Base-by-base conservation (phyloP, 2,888 invertebrate species). In the Epinotia demarniana region DNA sequence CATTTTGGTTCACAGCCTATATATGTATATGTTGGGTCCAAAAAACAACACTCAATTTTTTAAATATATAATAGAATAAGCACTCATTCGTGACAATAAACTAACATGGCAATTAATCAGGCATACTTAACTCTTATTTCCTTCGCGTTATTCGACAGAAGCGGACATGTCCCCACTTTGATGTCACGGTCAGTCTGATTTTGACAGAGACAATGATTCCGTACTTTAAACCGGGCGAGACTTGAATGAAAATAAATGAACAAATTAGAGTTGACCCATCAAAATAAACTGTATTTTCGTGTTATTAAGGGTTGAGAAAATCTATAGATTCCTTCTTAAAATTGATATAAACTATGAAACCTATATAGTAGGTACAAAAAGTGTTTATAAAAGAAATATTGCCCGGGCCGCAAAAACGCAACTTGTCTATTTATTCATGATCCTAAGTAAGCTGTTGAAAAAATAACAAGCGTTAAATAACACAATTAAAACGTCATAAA, bases 401-500 rank as follows among this genome's bases (percentile, higher is more conserved):
- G 13, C 39, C 18, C 33, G 27, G 13, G 18, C 11, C 33, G 27
- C 27, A 4, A 53, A 53, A 46, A 13, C 19, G 39, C 2, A 23
- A 16, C 19, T 18, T 43, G 16, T 2, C 53, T 33, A 49, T 66
- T 18, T 33, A 67, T 39, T 43, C n/a, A 18, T n/a, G 19, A 46
- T 27, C 58, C 58, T 67, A 67, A 73, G 49, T 67, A 53, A 72
- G 66, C 64, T 49, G 66, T 72, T 46, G 68, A 78, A 81, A 80
- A 82, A 84, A 87, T 81, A 87, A 90, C 87, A 88, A 87, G 90
- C 89, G 89, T 90, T 87, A 88, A 90, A 89, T 87, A 90, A 87
- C 85, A 86, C 86, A 90, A 90, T 91, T 90, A 91, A 89, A 89
- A 87, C 82, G 88, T 88, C 89, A 85, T 90, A 86, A 90, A 90